A percentile compares a stretch with the other conserved stretches of the same genome.
Evolutionary conservation across 2,797 vertebrate genomes (phyloP).

Genomic region (Kryptopterus vitreolus): DNA sequence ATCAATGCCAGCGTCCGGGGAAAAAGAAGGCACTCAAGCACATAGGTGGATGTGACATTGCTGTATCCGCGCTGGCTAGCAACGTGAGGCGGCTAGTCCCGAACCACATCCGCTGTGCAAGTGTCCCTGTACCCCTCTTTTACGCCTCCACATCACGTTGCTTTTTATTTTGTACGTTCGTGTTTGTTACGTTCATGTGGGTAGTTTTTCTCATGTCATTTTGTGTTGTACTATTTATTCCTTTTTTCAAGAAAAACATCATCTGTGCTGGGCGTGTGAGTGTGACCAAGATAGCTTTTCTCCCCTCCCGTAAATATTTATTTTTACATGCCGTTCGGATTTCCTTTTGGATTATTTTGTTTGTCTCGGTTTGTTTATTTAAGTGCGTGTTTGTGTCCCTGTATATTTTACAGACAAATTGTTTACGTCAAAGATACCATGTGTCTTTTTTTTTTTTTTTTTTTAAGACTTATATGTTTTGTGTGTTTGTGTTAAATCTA

Average conservation of each 20-base stretch:
- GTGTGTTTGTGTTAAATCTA: conserved; percentile 65
- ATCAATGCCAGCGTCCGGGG: conserved; percentile 43
- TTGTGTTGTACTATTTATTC: conserved; percentile 17
- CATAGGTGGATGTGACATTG: conserved; percentile 42
- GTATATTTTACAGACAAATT: conserved; percentile 53
- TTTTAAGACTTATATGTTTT: conserved; percentile 51
- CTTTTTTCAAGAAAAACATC: conserved; percentile 11
- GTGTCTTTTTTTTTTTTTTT: conserved; percentile 47
- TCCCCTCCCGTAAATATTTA: conserved; percentile 65
- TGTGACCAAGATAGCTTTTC: conserved; percentile 57
- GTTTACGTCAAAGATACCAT: conserved; percentile 36
- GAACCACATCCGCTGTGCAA: conserved; percentile 42
- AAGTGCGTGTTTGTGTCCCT: conserved; percentile 47
- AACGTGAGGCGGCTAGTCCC: conserved; percentile 29
- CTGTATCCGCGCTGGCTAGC: conserved; percentile 45
- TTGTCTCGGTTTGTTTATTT: conserved; percentile 58
- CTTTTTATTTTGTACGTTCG: neutral
- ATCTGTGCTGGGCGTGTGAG: neutral
- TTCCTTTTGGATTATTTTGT: conserved; percentile 48
- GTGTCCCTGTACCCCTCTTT: conserved; percentile 45
- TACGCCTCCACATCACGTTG: conserved; percentile 26
- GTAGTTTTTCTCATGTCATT: conserved; percentile 21
- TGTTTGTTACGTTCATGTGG: conserved; percentile 8
- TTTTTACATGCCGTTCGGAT: conserved; percentile 61
- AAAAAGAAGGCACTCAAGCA: conserved; percentile 41